These are phyloP conservation scores for Cryptoblepharus egeriae DNA, from an alignment of 2,797 vertebrate species.

Conservation along the genomic window DNA sequence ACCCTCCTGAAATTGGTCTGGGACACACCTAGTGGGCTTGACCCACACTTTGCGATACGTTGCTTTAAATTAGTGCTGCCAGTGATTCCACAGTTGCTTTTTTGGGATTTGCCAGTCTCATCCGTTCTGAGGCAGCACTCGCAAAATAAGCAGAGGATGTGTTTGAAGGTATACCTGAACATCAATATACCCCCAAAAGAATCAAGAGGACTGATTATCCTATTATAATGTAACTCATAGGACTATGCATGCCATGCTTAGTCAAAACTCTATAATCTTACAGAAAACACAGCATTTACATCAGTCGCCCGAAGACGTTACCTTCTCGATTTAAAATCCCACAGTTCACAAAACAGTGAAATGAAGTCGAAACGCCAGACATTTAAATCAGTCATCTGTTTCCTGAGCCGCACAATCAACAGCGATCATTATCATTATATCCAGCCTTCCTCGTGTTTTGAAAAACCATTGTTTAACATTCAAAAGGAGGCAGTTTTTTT, in stretches of 20 bases:
- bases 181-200: not conserved
- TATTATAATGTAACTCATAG: not conserved
- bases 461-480: slow-evolving; percentile 19
- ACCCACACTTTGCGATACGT: too few relatives aligned
- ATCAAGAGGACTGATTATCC: slow-evolving; percentile 12
- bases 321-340: slow-evolving; percentile 3
- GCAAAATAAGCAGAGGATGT: not conserved
- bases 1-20: too few relatives aligned
- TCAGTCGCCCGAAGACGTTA: not conserved
- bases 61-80: not conserved
- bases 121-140: not conserved
- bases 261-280: not conserved
- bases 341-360: slow-evolving; percentile 22
- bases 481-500: not conserved
- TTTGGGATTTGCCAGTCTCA: not conserved
- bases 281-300: not conserved
- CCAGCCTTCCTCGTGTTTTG: not conserved
- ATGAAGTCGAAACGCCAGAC: not conserved
- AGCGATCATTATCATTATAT: not conserved
- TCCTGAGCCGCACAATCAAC: not conserved
- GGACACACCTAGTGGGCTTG: too few relatives aligned
- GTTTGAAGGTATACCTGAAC: not conserved
- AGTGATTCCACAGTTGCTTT: not conserved
- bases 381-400: slow-evolving; percentile 16
- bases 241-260: slow-evolving; percentile 4